A percentile compares a stretch with the other conserved stretches of the same genome.
These are phyloP conservation scores for Zingel zingel DNA, from an alignment of 2,113 vertebrate species.

Conservation along the genomic window DNA sequence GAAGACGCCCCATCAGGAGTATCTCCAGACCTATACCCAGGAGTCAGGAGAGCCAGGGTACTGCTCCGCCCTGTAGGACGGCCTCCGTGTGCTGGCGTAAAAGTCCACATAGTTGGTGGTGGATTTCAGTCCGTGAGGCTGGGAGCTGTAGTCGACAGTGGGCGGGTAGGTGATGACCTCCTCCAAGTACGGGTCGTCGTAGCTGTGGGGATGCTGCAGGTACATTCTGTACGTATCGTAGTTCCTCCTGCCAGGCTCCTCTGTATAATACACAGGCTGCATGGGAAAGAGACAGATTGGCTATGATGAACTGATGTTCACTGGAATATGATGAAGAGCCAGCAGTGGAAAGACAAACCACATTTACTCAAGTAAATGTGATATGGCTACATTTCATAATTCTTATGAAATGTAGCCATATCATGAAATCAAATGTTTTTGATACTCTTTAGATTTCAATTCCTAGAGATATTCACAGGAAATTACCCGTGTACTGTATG, in stretches of 20 bases:
- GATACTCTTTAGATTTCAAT: background rate
- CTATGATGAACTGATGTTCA: background rate
- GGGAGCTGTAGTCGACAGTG: slow-evolving; percentile 89
- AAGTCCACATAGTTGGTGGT: slow-evolving; percentile 97
- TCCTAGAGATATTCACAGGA: background rate
- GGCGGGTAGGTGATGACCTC: slow-evolving; percentile 92
- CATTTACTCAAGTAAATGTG: background rate
- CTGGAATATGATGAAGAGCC: background rate
- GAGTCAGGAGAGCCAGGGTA: slow-evolving; percentile 98
- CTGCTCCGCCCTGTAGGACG: slow-evolving; percentile 94
- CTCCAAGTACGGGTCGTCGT: slow-evolving; percentile 93
- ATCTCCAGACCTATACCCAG: slow-evolving; percentile 90
- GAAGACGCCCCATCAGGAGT: background rate
- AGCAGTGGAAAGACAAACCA: background rate
- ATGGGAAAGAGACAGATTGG: slow-evolving; percentile 63
- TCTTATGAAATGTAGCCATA: background rate
- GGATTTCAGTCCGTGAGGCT: slow-evolving; percentile 92
- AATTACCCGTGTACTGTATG: background rate
- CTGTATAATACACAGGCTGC: slow-evolving; percentile 92
- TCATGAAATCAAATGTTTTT: background rate
- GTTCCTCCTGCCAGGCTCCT: slow-evolving; percentile 90
- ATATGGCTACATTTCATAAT: background rate
- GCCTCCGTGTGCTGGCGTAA: slow-evolving; percentile 94
- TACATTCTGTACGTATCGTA: slow-evolving; percentile 95
- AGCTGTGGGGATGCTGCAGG: slow-evolving; percentile 93